Percentiles rank a stretch among this genome's conserved stretches.
Evolutionary conservation across 2,888 invertebrate genomes (phyloP).

Genomic region (Camptogramma bilineatum): DNA sequence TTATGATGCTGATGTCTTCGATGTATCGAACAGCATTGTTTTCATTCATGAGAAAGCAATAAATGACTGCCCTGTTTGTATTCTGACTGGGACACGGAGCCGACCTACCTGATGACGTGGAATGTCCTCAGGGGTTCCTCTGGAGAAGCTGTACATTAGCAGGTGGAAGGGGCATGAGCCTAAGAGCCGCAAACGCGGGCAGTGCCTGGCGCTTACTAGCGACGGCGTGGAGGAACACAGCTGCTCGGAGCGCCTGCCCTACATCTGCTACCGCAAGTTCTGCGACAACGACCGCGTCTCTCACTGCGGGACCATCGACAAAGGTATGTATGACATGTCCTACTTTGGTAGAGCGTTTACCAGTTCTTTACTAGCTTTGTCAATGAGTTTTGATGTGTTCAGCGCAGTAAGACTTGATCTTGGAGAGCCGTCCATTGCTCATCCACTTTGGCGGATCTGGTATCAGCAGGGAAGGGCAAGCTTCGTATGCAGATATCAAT

Average conservation of each 20-base stretch:
- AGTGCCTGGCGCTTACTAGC: conserved; percentile 14
- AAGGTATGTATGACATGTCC: conserved; percentile 3
- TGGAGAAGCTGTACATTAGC: conserved; percentile 16
- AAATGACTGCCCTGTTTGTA: too few species aligned
- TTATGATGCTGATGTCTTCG: too few species aligned
- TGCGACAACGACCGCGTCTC: conserved; percentile 8
- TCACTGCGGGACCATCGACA: conserved; percentile 25
- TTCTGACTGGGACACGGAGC: too few species aligned
- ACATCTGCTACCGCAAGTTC: conserved; percentile 26
- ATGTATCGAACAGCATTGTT: too few species aligned
- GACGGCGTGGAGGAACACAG: conserved; percentile 14
- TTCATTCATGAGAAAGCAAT: not conserved
- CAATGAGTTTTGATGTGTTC: too few species aligned
- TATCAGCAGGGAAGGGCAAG: too few species aligned
- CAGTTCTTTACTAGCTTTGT: conserved; percentile 2
- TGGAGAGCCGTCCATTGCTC: too few species aligned
- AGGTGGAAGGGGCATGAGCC: conserved; percentile 9
- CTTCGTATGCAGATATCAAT: too few species aligned
- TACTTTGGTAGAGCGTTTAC: too few species aligned
- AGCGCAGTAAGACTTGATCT: too few species aligned
- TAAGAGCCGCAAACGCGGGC: not conserved
- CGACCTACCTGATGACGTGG: not conserved
- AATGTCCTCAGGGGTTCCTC: conserved; percentile 13
- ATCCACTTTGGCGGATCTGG: too few species aligned
- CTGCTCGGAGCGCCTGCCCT: conserved; percentile 18